A percentile compares a stretch with the other conserved stretches of the same genome.
Conservation (phyloP, 2,113 vertebrate species). For the Phrynosoma blainvillii region DNA sequence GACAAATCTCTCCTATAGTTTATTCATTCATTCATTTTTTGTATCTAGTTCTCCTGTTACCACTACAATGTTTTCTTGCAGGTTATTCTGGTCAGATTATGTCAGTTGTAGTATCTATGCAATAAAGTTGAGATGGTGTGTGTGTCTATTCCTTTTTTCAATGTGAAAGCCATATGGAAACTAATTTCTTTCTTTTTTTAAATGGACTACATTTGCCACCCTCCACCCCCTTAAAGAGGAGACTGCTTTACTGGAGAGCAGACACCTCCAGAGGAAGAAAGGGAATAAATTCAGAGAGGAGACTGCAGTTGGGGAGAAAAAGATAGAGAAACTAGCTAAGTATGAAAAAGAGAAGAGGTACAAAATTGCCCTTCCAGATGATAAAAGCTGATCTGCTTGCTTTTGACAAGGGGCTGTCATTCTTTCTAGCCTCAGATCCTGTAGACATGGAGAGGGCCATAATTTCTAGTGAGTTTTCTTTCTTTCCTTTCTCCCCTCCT, state of each 20-base stretch:
- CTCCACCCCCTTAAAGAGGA: neutral
- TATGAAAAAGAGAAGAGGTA: constrained; percentile 37
- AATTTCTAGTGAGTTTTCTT: constrained; percentile 76
- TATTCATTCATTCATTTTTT: too few relatives aligned
- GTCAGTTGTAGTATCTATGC: neutral
- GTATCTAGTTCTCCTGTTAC: too few relatives aligned
- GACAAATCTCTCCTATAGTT: too few relatives aligned
- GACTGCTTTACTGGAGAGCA: neutral
- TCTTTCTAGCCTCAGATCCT: constrained; percentile 74
- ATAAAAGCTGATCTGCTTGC: constrained; percentile 76
- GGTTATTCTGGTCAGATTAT: neutral
- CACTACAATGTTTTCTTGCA: too few relatives aligned
- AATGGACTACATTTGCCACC: neutral
- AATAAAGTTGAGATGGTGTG: neutral
- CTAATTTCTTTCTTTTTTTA: neutral
- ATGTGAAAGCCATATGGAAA: neutral
- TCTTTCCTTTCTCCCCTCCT: constrained; percentile 19
- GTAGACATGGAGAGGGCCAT: constrained; percentile 78
- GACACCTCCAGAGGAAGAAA: neutral
- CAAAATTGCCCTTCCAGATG: constrained; percentile 73
- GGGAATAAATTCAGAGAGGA: neutral
- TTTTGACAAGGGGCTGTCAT: constrained; percentile 74
- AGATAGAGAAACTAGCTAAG: neutral
- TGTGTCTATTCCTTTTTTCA: neutral
- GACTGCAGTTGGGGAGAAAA: too few relatives aligned